Conservation (phyloP, 1,140 invertebrate species). For the Lethocerus indicus region DNA sequence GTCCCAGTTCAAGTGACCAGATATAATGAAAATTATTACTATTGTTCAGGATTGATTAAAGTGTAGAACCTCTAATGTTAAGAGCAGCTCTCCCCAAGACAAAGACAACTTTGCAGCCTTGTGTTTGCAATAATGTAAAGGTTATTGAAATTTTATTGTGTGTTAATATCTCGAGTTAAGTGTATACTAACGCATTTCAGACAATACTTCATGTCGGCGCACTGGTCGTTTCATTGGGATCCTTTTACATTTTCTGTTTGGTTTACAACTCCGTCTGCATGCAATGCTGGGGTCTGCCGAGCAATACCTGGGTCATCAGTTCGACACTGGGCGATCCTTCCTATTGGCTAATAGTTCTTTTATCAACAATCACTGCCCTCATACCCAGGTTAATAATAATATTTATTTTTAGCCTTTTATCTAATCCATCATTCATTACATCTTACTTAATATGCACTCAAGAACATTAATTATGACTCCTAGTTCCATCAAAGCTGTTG, state of each 20-base stretch:
- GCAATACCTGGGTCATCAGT: slow-evolving; percentile 75
- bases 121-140: background rate
- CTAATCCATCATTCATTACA: slow-evolving; percentile 1
- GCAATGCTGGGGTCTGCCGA: slow-evolving; percentile 59
- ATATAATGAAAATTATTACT: background rate
- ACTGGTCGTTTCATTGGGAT: slow-evolving; percentile 54
- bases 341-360: slow-evolving; percentile 64
- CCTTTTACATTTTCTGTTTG: slow-evolving; percentile 72
- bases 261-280: slow-evolving; percentile 66
- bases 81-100: background rate
- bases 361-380: slow-evolving; percentile 59
- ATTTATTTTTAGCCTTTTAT: slow-evolving; percentile 5
- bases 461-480: too few relatives aligned
- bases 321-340: slow-evolving; percentile 49
- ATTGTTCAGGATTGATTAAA: background rate
- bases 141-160: background rate
- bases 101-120: background rate
- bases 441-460: too few relatives aligned
- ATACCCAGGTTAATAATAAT: slow-evolving; percentile 57
- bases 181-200: slow-evolving; percentile 36
- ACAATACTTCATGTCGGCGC: slow-evolving; percentile 69
- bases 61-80: background rate
- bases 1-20: background rate
- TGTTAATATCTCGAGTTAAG: slow-evolving; percentile 12
- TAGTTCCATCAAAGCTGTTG: too few relatives aligned